Base-by-base conservation (phyloP, 2,888 invertebrate species). In the Eledone cirrhosa region DNA sequence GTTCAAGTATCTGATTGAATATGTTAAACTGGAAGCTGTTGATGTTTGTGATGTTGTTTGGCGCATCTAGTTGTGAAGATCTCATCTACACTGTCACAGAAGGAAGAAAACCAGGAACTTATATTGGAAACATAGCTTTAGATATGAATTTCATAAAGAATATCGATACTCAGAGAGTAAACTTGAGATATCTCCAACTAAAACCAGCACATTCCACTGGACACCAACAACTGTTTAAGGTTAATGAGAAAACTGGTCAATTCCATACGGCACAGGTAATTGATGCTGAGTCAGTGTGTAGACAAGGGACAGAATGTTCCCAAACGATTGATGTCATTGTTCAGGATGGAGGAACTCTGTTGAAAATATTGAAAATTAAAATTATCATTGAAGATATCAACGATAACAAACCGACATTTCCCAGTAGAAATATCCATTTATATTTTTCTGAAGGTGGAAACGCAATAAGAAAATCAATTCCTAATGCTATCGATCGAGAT, bases 341-440 rank as follows among this genome's bases (percentile, higher is more conserved):
- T 13, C 84, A 86, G 53, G 81, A 82, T 0, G 80, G 80, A 1
- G 84, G 84, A 16, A 80, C 84, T 13, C 86, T 87, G 78, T 86
- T 86, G 78, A 84, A 83, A 65, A 85, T 86, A 65, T 83, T 85
- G 11, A 83, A 82, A 22, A 84, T 88, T 2, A 82, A 84, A 65
- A 82, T 88, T 11, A 69, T 82, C n/a, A 78, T 87, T 22, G 76
- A 81, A 16, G 88, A 88, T 78, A 80, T 86, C 33, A 88, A 88
- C 78, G 88, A 88, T 80, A 86, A 87, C 77, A 79, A 81, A 7
- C 88, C 88, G 0, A 78, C 78, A 11, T 88, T 88, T 78, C 81
- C 85, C 3, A 80, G 82, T 33, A 81, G 79, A 27, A 80, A 80
- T 22, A 85, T 84, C 7, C 80, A 76, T 33, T 80, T 86, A 29